Conservation (phyloP, 2,797 vertebrate species). For the Mus caroli region DNA sequence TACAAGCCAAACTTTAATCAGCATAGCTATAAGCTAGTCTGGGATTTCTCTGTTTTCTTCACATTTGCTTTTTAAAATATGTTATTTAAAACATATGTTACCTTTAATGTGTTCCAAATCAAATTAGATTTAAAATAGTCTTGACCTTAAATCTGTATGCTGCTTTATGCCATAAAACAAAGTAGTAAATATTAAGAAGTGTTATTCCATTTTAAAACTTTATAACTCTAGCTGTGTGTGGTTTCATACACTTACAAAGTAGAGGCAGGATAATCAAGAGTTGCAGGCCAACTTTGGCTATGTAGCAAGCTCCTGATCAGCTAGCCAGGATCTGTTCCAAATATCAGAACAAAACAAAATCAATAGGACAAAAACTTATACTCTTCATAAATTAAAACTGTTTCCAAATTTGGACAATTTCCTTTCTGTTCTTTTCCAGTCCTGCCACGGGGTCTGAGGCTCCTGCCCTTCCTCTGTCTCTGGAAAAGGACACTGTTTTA, state of each 20-base stretch:
- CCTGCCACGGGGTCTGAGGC: not conserved
- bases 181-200: slow-evolving; percentile 40
- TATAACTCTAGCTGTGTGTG: not conserved
- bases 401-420: slow-evolving; percentile 60
- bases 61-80: slow-evolving; percentile 58
- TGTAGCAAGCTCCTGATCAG: not conserved
- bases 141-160: slow-evolving; percentile 17
- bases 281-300: not conserved
- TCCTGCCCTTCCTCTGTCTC: not conserved
- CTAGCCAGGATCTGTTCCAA: not conserved
- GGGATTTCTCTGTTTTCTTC: slow-evolving; percentile 43
- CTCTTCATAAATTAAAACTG: slow-evolving; percentile 11
- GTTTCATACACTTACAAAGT: not conserved
- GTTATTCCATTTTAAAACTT: slow-evolving; percentile 50
- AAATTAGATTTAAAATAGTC: slow-evolving; percentile 54
- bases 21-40: not conserved
- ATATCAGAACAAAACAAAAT: not conserved
- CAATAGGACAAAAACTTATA: not conserved
- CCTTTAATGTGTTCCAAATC: slow-evolving; percentile 17
- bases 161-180: slow-evolving; percentile 48
- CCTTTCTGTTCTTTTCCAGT: not conserved
- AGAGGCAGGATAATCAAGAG: not conserved
- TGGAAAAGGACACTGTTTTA: slow-evolving; percentile 12
- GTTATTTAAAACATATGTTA: slow-evolving; percentile 25
- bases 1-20: slow-evolving; percentile 39